Evolutionary conservation across 1,140 invertebrate genomes (phyloP).

Genomic region (Temnothorax longispinosus): DNA sequence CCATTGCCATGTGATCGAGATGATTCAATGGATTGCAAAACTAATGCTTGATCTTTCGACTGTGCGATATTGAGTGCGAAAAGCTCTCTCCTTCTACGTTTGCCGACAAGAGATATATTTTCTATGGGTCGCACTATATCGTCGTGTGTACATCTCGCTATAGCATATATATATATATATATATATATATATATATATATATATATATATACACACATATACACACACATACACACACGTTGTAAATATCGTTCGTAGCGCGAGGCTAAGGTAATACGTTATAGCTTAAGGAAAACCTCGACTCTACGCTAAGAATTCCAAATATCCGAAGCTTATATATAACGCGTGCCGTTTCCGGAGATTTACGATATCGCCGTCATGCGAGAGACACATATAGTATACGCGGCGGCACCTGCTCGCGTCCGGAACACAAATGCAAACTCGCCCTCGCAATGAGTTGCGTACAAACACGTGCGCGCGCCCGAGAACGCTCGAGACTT

Average conservation of each 20-base stretch:
- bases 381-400: constrained; percentile 52
- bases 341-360: constrained; percentile 55
- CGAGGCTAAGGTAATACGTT: constrained; percentile 38
- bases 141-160: background rate
- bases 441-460: constrained; percentile 42
- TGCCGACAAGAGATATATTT: constrained; percentile 31
- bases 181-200: background rate
- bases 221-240: background rate
- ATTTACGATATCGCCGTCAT: constrained; percentile 60
- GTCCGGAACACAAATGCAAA: constrained; percentile 59
- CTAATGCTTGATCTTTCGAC: constrained; percentile 38
- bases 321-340: constrained; percentile 64
- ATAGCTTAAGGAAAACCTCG: constrained; percentile 24
- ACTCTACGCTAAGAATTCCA: constrained; percentile 61
- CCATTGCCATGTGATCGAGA: background rate
- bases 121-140: constrained; percentile 22
- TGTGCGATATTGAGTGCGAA: constrained; percentile 19
- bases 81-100: constrained; percentile 25
- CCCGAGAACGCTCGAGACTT: constrained; percentile 28
- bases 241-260: constrained; percentile 42
- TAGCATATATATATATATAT: background rate
- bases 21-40: constrained; percentile 5
- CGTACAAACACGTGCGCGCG: constrained; percentile 44
- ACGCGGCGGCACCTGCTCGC: constrained; percentile 51
- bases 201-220: background rate